phyloP scores from a whole-genome alignment of 1,140 invertebrate species.

The honey bee (Apis mellifera) region Amel_HAv3.1 CM009936.2:938001-938500 shows the following conservation, averaged over 20 bases:
- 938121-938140: conserved; percentile 27
- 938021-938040: background rate
- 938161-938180: conserved; percentile 15
- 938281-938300: too few relatives aligned
- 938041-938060: background rate
- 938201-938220: background rate
- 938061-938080: conserved; percentile 12
- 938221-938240: background rate
- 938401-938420: too few relatives aligned
- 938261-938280: background rate
- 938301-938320: too few relatives aligned
- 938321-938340: too few relatives aligned
- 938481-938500: too few relatives aligned
- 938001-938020: background rate
- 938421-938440: too few relatives aligned
- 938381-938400: too few relatives aligned
- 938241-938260: too few relatives aligned
- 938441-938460: too few relatives aligned
- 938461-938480: too few relatives aligned
- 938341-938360: too few relatives aligned
- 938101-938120: conserved; percentile 17
- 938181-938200: background rate
- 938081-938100: conserved; percentile 22
- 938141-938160: conserved; percentile 22
- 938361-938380: too few relatives aligned